Base-by-base conservation (phyloP, 2,113 vertebrate species). In the Bubo scandiacus region DNA sequence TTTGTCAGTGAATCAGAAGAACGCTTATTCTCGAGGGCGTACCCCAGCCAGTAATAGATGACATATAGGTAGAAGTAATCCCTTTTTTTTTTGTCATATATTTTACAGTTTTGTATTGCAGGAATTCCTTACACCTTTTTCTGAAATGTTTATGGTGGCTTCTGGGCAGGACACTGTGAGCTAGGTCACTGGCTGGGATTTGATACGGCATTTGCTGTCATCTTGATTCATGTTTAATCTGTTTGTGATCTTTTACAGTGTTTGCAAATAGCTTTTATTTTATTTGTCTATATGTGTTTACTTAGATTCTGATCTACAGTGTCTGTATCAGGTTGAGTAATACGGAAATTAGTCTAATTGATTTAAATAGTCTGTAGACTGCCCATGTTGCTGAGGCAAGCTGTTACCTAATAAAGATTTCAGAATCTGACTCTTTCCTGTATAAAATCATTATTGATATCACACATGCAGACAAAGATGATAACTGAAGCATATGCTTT, bases 321-420 rank as follows among this genome's bases (percentile, higher is more conserved):
- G 72, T 78, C 65, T 92, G 59, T 77, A 74, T 86, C 15, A 14
- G 52, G 65, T 74, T 96, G 88, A 96, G 90, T 91, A 94, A 93
- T 90, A 94, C 32, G 83, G 83, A 96, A 97, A 96, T 94, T 4
- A 87, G 61, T 65, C 80, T 90, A 92, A 96, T 85, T 87, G 73
- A 90, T 95, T 92, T 90, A 92, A 94, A 89, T 95, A 96, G 86
- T 94, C 86, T 94, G 91, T 94, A 96, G 96, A 94, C 88, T 95
- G 84, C 77, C 95, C 52, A 1, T 90, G 78, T 58, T 92, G 83
- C 95, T 79, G 70, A 84, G 73, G 83, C 94, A 97, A 94, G 89
- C 89, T 96, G 92, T 90, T 95, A 92, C 83, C 88, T 94, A 94
- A 95, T 89, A 95, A 82, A 87, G 91, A 89, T 78, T 94, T 79